Percentiles rank a stretch among this genome's conserved stretches.
Evolutionary conservation across 2,797 vertebrate genomes (phyloP).

Genomic region (Tangara arthus): DNA sequence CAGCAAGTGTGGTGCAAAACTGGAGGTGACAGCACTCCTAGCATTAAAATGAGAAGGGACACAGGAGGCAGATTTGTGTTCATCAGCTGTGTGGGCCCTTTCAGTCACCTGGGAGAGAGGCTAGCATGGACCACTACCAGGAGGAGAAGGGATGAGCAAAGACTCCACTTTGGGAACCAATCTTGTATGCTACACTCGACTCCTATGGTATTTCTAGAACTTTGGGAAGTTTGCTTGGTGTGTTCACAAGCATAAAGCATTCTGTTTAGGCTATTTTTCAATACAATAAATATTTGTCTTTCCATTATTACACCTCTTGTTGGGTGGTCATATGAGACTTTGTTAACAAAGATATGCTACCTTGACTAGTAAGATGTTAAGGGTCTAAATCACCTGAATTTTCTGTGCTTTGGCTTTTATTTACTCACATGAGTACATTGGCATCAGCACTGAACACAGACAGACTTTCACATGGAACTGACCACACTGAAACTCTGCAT

Average conservation of each 20-base stretch:
- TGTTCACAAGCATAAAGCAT: neutral
- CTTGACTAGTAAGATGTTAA: neutral
- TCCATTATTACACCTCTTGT: neutral
- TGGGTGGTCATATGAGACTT: neutral
- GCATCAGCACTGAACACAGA: neutral
- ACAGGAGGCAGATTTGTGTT: neutral
- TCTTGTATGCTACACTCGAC: neutral
- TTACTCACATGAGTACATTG: neutral
- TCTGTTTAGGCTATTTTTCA: neutral
- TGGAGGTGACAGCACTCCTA: neutral
- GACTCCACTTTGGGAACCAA: neutral
- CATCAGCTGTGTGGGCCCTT: neutral
- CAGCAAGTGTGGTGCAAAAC: neutral
- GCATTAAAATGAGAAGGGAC: neutral
- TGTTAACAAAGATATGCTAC: neutral
- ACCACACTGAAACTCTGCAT: neutral
- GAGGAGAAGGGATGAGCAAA: neutral
- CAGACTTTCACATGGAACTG: neutral
- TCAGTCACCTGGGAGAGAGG: neutral
- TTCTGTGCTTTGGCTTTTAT: neutral
- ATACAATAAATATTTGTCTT: neutral
- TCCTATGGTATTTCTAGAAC: neutral
- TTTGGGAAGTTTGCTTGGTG: neutral
- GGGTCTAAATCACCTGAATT: neutral
- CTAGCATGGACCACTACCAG: neutral